Evolutionary conservation across 2,113 vertebrate genomes (phyloP), one percentile per base, ranked within the genome.

Genomic region (Xiphophorus hellerii): DNA sequence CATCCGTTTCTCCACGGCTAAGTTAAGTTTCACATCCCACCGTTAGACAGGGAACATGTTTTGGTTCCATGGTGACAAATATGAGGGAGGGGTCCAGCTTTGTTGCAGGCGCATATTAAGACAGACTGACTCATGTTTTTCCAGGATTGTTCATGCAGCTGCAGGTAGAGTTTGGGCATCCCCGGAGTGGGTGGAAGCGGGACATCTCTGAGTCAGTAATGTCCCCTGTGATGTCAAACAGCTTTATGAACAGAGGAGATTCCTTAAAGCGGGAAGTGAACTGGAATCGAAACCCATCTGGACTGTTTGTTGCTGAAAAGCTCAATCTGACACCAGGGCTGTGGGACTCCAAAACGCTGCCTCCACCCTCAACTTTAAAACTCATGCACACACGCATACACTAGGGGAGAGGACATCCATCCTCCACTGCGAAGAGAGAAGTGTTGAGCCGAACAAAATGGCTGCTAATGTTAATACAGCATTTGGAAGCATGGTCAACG

Each of bases 131-230:
- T 89, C 82, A 88, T 58, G 17, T 77, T 80, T 91, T 73, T 86
- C 86, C 87, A 82, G 79, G 73, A 90, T 87, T 80, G 84, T 81
- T 89, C 66, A 51, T 65, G 74, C 22, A 39, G 68, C 42, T 14
- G 20, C 22, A 30, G 62, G 81, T 71, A 69, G 62, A 37, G 80
- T 62, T n/a, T 66, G 80, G 86, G 70, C 48, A 76, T 87, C 73
- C 88, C 88, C 72, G 64, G 61, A 78, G 78, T 70, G 30, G 2
- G 61, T 39, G 20, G 67, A 65, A 7, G 77, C 81, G 82, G 81
- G 76, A 90, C 66, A 87, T 81, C 51, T 84, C 82, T 90, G 88
- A 92, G 76, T 92, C 90, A 92, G 82, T 35, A 28, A 39, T 84
- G 78, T 82, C 66, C 74, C 54, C 25, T 80, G 42, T 89, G 84